phyloP scores from a whole-genome alignment of 1,140 invertebrate species.

The Spodoptera litura region DNA sequence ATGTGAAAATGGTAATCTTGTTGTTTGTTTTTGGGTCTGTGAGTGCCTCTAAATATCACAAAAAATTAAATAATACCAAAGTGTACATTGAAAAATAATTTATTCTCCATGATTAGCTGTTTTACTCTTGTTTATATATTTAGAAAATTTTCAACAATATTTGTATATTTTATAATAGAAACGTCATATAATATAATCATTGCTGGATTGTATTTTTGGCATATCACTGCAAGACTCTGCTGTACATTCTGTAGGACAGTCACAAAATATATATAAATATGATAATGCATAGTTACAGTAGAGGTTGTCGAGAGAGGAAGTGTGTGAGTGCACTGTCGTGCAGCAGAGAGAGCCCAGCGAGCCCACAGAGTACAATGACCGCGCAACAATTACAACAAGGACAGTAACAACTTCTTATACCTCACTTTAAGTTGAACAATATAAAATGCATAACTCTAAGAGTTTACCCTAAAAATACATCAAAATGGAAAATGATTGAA shows the following conservation, averaged over 20 bases:
- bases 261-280: slow-evolving; percentile 60
- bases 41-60: not conserved
- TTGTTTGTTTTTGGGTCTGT: not conserved
- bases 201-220: slow-evolving; percentile 82
- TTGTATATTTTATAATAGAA: slow-evolving; percentile 84
- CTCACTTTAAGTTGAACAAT: slow-evolving; percentile 78
- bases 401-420: slow-evolving; percentile 75
- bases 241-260: slow-evolving; percentile 61
- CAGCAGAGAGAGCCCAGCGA: slow-evolving; percentile 16
- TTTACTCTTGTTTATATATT: slow-evolving; percentile 83
- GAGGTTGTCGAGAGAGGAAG: not conserved
- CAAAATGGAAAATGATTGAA: slow-evolving; percentile 82
- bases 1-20: not conserved
- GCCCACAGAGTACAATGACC: slow-evolving; percentile 62
- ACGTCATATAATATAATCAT: slow-evolving; percentile 82
- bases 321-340: slow-evolving; percentile 33
- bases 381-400: slow-evolving; percentile 76
- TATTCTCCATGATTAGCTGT: slow-evolving; percentile 85
- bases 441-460: slow-evolving; percentile 81
- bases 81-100: slow-evolving; percentile 85
- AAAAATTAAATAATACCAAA: slow-evolving; percentile 64
- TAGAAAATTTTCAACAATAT: slow-evolving; percentile 85
- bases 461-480: slow-evolving; percentile 81
- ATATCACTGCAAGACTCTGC: slow-evolving; percentile 81
- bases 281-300: slow-evolving; percentile 30